Percentiles rank a stretch among this genome's conserved stretches.
Conservation (phyloP, 2,113 vertebrate species). For the Meles meles region DNA sequence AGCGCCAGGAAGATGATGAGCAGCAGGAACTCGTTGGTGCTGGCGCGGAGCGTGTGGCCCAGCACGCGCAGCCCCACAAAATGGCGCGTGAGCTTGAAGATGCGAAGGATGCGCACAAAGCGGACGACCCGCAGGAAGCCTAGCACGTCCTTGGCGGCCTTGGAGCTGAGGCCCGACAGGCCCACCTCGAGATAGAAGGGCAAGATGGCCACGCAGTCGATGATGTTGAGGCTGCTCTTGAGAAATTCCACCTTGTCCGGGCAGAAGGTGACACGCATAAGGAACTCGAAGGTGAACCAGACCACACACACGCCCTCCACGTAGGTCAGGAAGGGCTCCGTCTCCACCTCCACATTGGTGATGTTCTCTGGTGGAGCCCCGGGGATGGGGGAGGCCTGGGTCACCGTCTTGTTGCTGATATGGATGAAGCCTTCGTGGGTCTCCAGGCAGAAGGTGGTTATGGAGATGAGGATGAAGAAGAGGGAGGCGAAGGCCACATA, state of each 20-base stretch:
- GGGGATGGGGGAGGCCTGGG: conserved; percentile 76
- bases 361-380: conserved; percentile 80
- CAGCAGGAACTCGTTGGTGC: conserved; percentile 97
- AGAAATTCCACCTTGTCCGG: conserved; percentile 86
- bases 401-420: conserved; percentile 92
- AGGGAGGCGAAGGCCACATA: conserved; percentile 91
- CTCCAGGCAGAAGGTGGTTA: conserved; percentile 99
- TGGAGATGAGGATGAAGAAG: conserved; percentile 99
- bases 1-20: conserved; percentile 95
- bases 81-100: conserved; percentile 95
- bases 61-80: conserved; percentile 93
- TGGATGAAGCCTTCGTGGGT: conserved; percentile 97
- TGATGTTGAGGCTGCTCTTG: conserved; percentile 95
- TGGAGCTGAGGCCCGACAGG: conserved; percentile 90
- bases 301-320: conserved; percentile 87
- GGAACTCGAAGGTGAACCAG: conserved; percentile 89
- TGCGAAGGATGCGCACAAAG: conserved; percentile 94
- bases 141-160: conserved; percentile 95
- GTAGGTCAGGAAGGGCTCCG: conserved; percentile 86
- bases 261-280: conserved; percentile 85
- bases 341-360: conserved; percentile 87
- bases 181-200: conserved; percentile 97
- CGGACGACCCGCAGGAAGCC: conserved; percentile 94
- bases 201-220: conserved; percentile 96
- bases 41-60: conserved; percentile 93